Evolutionary conservation across 2,797 vertebrate genomes (phyloP).

Genomic region (Hyperoplus immaculatus): DNA sequence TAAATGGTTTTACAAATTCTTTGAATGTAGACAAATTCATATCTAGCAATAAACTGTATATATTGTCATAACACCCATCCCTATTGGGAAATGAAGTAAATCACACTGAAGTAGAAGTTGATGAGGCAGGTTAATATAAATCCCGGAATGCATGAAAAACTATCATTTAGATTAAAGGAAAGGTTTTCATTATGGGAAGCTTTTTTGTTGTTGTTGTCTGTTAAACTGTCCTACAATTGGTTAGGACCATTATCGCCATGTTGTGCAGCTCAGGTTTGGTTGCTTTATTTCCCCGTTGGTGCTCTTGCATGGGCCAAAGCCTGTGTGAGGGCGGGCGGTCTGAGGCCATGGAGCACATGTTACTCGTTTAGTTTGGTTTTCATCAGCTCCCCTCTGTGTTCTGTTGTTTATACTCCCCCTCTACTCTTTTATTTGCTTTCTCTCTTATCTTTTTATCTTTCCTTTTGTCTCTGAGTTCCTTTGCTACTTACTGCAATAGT

Average conservation of each 20-base stretch:
- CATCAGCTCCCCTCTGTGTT: conserved; percentile 75
- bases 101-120: background rate
- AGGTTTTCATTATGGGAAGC: background rate
- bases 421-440: conserved; percentile 58
- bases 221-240: conserved; percentile 1
- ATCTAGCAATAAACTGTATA: background rate
- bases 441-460: conserved; percentile 71
- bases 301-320: conserved; percentile 37
- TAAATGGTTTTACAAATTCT: background rate
- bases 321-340: conserved; percentile 66
- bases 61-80: background rate
- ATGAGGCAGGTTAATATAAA: background rate
- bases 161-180: too few species aligned
- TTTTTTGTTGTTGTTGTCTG: conserved; percentile 12
- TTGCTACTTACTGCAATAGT: conserved; percentile 60
- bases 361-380: conserved; percentile 81
- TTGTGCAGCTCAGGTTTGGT: conserved; percentile 50
- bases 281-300: conserved; percentile 50
- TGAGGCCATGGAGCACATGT: conserved; percentile 75
- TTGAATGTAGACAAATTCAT: background rate
- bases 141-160: background rate
- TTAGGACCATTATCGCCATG: conserved; percentile 19
- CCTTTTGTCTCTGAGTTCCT: conserved; percentile 62
- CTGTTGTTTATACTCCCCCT: conserved; percentile 74
- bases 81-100: background rate